Evolutionary conservation across 1,140 invertebrate species (phyloP), one percentile per base, ranked within the genome.

Genomic region (Ericerus pela): DNA sequence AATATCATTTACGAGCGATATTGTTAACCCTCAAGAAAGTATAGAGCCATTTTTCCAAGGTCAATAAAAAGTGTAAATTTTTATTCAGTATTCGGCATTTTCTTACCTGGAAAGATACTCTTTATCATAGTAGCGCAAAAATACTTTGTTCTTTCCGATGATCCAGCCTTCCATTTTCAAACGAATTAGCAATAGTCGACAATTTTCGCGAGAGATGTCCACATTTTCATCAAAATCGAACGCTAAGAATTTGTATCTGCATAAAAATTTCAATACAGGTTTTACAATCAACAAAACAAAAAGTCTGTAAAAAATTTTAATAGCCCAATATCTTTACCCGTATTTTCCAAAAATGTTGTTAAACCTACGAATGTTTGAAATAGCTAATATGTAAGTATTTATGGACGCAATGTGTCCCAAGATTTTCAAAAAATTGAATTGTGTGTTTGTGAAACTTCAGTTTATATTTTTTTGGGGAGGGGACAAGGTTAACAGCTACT

Each of bases 191-290:
- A 90, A 66, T 2, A 91, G 64, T 29, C 87, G 75, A 65, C 87
- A 88, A 63, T 90, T 91, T 54, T 89, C 85, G 63, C 79, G 80
- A 0, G 81, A 86, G 57, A 85, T 75, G 22, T 90, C 86, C 1
- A 90, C 87, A 55, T 75, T 81, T 65, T 91, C 87, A 64, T 89
- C 83, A 65, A 88, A 90, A 65, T 90, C 86, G 63, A 91, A 91
- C 2, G 88, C 87, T 61, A 91, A 67, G 65, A 89, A 90, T 66
- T 89, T 80, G 65, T 91, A 91, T 65, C 87, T 88, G 63, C 14
- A 64, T 66, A 58, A 53, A 18, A 59, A 60, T 20, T 20, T 12
- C 6, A 0, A 11, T 27, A n/a, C 2, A 29, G 14, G 26, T 28
- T 55, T 4, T 55, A 26, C 14, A 18, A 37, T 16, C 31, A 26